Percentiles rank a stretch among this genome's conserved stretches.
These are phyloP conservation scores for Proteles cristata DNA, from an alignment of 2,113 vertebrate species.

Conservation along the genomic window DNA sequence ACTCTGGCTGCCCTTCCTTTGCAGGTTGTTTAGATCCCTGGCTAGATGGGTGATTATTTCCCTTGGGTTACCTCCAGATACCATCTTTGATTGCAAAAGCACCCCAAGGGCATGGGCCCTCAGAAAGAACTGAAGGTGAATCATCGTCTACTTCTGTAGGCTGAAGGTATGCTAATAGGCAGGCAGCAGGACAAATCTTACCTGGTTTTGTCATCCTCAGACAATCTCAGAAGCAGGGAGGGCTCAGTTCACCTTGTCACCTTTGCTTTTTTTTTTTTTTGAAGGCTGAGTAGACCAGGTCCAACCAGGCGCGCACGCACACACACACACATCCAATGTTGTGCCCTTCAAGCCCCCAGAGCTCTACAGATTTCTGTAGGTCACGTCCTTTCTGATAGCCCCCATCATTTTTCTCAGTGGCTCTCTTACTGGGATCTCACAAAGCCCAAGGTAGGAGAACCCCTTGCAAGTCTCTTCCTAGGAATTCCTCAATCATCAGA, in stretches of 20 bases:
- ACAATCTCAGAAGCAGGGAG: not conserved
- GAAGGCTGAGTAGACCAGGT: not conserved
- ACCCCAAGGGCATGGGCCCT: not conserved
- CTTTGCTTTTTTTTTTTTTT: not conserved
- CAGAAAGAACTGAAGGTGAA: not conserved
- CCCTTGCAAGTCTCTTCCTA: not conserved
- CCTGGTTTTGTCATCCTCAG: not conserved
- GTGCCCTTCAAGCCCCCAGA: not conserved
- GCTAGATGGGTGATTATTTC: not conserved
- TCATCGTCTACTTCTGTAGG: not conserved
- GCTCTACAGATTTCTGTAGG: not conserved
- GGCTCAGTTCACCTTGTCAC: not conserved
- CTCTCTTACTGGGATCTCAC: not conserved
- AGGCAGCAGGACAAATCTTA: not conserved
- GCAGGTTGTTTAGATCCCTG: not conserved
- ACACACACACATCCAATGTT: not conserved
- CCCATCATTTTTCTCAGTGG: not conserved
- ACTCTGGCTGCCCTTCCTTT: not conserved
- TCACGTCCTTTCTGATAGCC: not conserved
- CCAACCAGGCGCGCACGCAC: fast-evolving
- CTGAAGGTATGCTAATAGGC: not conserved
- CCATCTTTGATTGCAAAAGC: not conserved
- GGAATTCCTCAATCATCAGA: not conserved
- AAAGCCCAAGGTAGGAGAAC: not conserved
- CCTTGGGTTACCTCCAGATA: not conserved